Evolutionary conservation across 2,888 invertebrate genomes (phyloP), one percentile per base, ranked within the genome.

Genomic region (Microchrysa polita): DNA sequence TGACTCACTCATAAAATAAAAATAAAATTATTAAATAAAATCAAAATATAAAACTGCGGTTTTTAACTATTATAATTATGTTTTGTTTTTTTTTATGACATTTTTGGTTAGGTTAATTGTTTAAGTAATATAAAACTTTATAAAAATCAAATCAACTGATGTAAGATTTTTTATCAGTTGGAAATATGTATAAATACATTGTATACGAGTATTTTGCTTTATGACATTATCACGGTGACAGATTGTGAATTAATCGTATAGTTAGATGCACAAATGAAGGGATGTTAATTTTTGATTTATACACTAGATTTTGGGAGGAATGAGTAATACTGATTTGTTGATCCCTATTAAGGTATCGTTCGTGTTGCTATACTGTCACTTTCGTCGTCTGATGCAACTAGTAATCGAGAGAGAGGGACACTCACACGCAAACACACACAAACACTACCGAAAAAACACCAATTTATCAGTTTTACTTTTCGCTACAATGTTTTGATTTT

Each of bases 1-100:
- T 73, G 72, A 61, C 73, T 75, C 74, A 74, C 72, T 74, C 69
- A 77, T 75, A 73, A 75, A 73, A 74, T 75, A 74, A 74, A 63
- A 34, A 72, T 72, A 57, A 34, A 53, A 18, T 14, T 23, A 72
- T 2, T n/a, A 74, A 60, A 48, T 34, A 34, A 52, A 5, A 72
- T 22, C 52, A 67, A 67, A 65, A 48, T 48, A 12, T 14, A 65
- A 65, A 23, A 42, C 5, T 9, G 67, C 60, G 27, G 2, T 53
- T 61, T 75, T 59, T 72, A 55, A 34, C 27, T 34, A 7, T 59
- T 23, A 20, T 2, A 14, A 67, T 74, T 74, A 74, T 73, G 72
- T 74, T 73, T 74, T 74, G 67, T 67, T 72, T 74, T 74, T 74
- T 12, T 74, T 72, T 61, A 72, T 27, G 67, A 74, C 73, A 72